These are phyloP conservation scores for Drosophila macrospina DNA, from an alignment of 2,888 invertebrate genomes.

Conservation along the genomic window DNA sequence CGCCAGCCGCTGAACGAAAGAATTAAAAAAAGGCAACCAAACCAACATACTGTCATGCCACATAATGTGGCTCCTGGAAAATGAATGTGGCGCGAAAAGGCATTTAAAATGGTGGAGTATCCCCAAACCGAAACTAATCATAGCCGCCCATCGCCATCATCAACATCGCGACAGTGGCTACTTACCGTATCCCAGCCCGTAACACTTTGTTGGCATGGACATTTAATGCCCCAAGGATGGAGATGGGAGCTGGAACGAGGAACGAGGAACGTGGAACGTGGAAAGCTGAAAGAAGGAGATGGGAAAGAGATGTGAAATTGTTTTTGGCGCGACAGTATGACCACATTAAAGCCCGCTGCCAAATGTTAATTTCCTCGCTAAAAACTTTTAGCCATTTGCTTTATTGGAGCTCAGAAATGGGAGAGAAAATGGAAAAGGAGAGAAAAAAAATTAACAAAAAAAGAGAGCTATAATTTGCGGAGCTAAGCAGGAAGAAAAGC, in stretches of 20 bases:
- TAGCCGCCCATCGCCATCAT: conserved; percentile 38
- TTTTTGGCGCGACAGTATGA: conserved; percentile 24
- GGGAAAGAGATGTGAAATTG: conserved; percentile 6
- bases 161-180: conserved; percentile 16
- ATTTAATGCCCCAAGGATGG: conserved; percentile 24
- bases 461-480: conserved; percentile 13
- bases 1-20: conserved; percentile 38
- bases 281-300: neutral
- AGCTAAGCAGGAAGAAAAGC: conserved; percentile 24
- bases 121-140: conserved; percentile 62
- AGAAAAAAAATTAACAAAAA: neutral
- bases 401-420: conserved; percentile 52
- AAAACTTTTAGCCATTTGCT: conserved; percentile 66
- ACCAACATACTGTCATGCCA: conserved; percentile 25
- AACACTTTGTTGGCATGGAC: conserved; percentile 52
- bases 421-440: neutral
- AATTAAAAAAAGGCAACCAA: conserved; percentile 36
- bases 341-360: conserved; percentile 35
- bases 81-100: conserved; percentile 54
- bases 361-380: conserved; percentile 62
- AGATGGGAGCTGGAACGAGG: neutral
- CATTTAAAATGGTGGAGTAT: conserved; percentile 40
- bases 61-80: conserved; percentile 24
- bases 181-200: conserved; percentile 38
- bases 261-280: too few relatives aligned